phyloP scores from a whole-genome alignment of 2,113 vertebrate species.

The Agelaius tricolor region DNA sequence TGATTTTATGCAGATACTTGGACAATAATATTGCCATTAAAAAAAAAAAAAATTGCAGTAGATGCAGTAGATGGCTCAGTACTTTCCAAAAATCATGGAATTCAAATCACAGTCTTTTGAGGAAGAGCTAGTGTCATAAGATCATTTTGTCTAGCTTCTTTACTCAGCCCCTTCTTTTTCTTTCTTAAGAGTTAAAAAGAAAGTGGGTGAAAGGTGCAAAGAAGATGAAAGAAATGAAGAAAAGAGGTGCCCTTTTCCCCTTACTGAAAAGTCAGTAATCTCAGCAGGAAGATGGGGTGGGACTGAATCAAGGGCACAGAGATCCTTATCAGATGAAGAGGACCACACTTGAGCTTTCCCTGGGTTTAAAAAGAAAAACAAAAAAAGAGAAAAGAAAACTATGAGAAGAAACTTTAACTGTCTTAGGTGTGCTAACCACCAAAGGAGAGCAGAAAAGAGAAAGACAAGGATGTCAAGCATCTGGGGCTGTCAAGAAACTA shows the following conservation, averaged over 20 bases:
- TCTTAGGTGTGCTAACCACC: background rate
- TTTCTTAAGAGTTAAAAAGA: background rate
- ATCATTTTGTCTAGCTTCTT: background rate
- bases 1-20: background rate
- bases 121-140: background rate
- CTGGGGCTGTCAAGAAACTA: background rate
- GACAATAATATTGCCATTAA: background rate
- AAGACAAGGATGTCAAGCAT: background rate
- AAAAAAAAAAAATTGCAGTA: background rate
- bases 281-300: background rate
- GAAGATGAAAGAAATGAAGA: background rate
- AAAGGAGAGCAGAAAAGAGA: background rate
- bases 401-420: background rate
- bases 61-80: background rate
- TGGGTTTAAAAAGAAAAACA: background rate
- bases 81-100: background rate
- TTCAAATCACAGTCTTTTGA: background rate
- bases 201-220: background rate
- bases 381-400: background rate
- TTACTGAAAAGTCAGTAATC: background rate
- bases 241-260: background rate
- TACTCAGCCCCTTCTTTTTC: background rate
- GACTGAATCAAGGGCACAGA: background rate
- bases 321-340: background rate
- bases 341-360: background rate